phyloP scores from a whole-genome alignment of 1,140 invertebrate genomes.

The Listronotus bonariensis region DNA sequence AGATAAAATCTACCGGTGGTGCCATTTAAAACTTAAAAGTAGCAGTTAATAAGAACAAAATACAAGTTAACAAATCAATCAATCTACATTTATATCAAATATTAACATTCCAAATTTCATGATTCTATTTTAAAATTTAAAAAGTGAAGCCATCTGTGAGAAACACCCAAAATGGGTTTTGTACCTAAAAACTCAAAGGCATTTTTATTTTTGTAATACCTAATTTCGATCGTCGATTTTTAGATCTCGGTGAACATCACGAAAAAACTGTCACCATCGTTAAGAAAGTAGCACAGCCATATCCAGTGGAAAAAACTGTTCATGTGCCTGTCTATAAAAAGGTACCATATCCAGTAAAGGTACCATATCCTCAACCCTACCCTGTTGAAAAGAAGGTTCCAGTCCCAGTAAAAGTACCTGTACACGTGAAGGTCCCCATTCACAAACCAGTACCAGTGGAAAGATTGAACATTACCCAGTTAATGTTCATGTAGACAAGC shows the following conservation, averaged over 20 bases:
- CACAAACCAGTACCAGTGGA: constrained; percentile 73
- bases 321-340: constrained; percentile 62
- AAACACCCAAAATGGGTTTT: too few relatives aligned
- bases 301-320: constrained; percentile 53
- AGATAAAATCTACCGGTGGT: too few relatives aligned
- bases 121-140: too few relatives aligned
- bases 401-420: constrained; percentile 68
- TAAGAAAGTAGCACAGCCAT: constrained; percentile 65
- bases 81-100: too few relatives aligned
- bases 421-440: constrained; percentile 65
- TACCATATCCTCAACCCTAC: constrained; percentile 64
- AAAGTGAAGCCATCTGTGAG: too few relatives aligned
- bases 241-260: constrained; percentile 58
- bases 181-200: too few relatives aligned
- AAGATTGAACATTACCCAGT: constrained; percentile 71
- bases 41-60: too few relatives aligned
- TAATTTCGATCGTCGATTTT: too few relatives aligned
- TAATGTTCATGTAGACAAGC: constrained; percentile 70
- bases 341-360: constrained; percentile 66
- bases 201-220: too few relatives aligned
- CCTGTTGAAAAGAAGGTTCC: constrained; percentile 73
- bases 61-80: too few relatives aligned
- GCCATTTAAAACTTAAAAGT: too few relatives aligned
- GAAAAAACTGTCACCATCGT: constrained; percentile 75
- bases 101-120: too few relatives aligned